These are phyloP conservation scores for Mobula birostris DNA, from an alignment of 2,113 vertebrate genomes.

Conservation along the genomic window DNA sequence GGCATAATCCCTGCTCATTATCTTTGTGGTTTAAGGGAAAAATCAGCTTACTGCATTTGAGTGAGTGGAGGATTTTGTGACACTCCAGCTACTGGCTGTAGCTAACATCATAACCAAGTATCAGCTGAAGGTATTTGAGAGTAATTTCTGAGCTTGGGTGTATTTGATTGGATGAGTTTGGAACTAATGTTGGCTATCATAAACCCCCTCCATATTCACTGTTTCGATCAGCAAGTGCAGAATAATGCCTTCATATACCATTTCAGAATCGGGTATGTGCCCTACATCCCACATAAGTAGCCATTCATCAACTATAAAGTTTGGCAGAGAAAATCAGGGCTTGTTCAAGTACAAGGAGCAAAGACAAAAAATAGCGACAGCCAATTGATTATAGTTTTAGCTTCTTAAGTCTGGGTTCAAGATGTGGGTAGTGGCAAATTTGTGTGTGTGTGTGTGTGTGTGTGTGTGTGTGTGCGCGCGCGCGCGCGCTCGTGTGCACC, in stretches of 20 bases:
- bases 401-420: too few species aligned
- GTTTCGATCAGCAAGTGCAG: not conserved
- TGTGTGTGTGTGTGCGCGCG: too few species aligned
- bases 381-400: too few species aligned
- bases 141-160: not conserved
- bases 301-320: not conserved
- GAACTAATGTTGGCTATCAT: not conserved
- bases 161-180: not conserved
- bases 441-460: too few species aligned
- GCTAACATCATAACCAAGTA: not conserved
- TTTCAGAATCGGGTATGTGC: not conserved
- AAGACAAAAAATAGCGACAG: not conserved
- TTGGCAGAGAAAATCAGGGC: not conserved
- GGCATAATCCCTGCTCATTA: not conserved
- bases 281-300: not conserved
- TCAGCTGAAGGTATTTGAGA: not conserved
- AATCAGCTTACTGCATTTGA: not conserved
- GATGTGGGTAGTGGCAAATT: too few species aligned
- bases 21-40: not conserved
- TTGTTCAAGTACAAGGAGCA: not conserved
- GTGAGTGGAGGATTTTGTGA: not conserved
- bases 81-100: not conserved
- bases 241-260: not conserved
- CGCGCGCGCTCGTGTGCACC: too few species aligned
- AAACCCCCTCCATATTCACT: not conserved